phyloP scores from a whole-genome alignment of 2,797 vertebrate species.

The Gorsachius magnificus region DNA sequence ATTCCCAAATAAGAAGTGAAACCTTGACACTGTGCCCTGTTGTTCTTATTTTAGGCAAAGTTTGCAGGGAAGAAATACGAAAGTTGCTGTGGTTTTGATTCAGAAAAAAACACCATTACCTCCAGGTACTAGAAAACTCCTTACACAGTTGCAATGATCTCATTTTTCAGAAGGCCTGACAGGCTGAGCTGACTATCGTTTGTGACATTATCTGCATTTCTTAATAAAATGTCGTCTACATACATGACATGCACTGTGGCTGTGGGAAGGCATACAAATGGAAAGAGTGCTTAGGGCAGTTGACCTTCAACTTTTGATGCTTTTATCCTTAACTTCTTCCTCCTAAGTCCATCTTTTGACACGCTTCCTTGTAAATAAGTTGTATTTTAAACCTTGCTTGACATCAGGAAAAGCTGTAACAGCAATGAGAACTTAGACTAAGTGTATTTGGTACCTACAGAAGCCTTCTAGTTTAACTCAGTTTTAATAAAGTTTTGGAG shows the following conservation, averaged over 20 bases:
- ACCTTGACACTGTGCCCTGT: neutral
- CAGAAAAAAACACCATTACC: slow-evolving; percentile 98
- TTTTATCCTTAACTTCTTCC: neutral
- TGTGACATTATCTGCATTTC: neutral
- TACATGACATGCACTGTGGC: neutral
- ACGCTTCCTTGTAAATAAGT: neutral
- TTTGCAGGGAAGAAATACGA: slow-evolving; percentile 96
- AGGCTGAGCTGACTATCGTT: neutral
- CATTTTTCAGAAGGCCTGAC: neutral
- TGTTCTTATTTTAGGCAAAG: slow-evolving; percentile 83
- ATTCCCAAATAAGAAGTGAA: neutral
- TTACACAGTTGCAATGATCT: neutral
- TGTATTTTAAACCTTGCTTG: neutral
- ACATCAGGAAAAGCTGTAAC: neutral
- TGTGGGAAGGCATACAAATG: neutral
- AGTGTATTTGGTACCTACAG: neutral
- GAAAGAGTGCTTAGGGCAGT: neutral
- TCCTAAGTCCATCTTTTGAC: neutral
- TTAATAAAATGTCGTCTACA: neutral
- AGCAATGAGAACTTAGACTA: neutral
- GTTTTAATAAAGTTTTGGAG: neutral
- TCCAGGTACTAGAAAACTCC: slow-evolving; percentile 82
- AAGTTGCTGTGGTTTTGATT: slow-evolving; percentile 97
- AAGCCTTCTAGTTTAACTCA: neutral
- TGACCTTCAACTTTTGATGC: neutral